Percentiles rank a stretch among this genome's conserved stretches.
Conservation (phyloP, 2,888 invertebrate genomes). For the Drosophila formosana region DNA sequence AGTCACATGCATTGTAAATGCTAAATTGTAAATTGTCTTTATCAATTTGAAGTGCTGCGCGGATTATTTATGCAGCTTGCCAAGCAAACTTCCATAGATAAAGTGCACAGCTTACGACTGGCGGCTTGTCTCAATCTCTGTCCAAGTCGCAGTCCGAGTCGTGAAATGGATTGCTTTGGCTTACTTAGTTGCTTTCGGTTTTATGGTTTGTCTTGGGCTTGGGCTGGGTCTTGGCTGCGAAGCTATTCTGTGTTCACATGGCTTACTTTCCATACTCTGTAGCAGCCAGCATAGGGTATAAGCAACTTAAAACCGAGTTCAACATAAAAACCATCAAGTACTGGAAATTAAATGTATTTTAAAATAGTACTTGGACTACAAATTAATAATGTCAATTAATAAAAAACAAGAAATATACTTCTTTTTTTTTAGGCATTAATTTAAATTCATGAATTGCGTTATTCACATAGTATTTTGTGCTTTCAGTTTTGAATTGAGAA, state of each 20-base stretch:
- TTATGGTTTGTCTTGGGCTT: constrained; percentile 21
- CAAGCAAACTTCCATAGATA: constrained; percentile 74
- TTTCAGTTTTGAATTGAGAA: no score
- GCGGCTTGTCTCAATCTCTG: constrained; percentile 26
- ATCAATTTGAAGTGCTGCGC: constrained; percentile 77
- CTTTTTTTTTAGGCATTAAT: no score
- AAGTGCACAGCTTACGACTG: constrained; percentile 57
- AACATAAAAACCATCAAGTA: no score
- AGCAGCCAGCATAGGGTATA: neutral
- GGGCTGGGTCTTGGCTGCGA: constrained; percentile 24
- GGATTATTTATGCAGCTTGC: constrained; percentile 79
- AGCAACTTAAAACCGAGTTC: neutral
- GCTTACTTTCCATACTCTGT: constrained; percentile 18
- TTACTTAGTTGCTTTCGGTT: constrained; percentile 38
- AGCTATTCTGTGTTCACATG: constrained; percentile 52
- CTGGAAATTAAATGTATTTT: no score
- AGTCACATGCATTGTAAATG: constrained; percentile 54
- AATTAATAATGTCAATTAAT: no score
- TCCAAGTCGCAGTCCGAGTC: constrained; percentile 4
- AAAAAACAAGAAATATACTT: no score
- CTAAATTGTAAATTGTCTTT: constrained; percentile 73
- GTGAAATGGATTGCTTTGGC: constrained; percentile 34
- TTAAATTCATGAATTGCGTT: no score
- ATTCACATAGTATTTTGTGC: no score
- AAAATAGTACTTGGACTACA: no score